Conservation (phyloP, 2,113 vertebrate species). For the Blennius ocellaris region DNA sequence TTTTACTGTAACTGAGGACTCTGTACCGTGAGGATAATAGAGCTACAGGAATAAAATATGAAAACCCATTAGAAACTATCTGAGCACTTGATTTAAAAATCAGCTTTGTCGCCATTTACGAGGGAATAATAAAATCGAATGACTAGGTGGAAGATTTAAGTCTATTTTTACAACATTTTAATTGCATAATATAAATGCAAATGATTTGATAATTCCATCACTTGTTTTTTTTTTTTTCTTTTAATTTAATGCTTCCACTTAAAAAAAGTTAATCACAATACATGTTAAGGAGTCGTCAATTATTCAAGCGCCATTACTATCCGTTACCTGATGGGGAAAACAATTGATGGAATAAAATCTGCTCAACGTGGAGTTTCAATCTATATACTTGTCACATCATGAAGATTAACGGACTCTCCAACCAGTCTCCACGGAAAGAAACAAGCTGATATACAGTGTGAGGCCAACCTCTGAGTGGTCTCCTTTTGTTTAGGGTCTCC, state of each 20-base stretch:
- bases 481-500: slow-evolving; percentile 57
- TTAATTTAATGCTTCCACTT: slow-evolving; percentile 2
- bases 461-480: slow-evolving; percentile 38
- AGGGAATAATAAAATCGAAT: slow-evolving; percentile 15
- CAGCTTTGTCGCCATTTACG: slow-evolving; percentile 12
- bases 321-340: not conserved
- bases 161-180: slow-evolving; percentile 4
- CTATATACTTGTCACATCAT: slow-evolving; percentile 24
- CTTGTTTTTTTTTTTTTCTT: not conserved
- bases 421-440: slow-evolving; percentile 13
- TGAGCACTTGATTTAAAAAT: slow-evolving; percentile 30
- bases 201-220: slow-evolving; percentile 9
- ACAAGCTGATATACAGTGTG: slow-evolving; percentile 36
- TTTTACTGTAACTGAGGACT: not conserved
- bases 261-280: slow-evolving; percentile 17
- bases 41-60: not conserved
- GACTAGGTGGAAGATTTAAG: slow-evolving; percentile 12
- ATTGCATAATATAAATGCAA: slow-evolving; percentile 31
- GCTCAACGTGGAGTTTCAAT: not conserved
- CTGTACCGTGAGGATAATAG: not conserved
- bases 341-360: slow-evolving; percentile 3
- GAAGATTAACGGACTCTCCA: slow-evolving; percentile 23
- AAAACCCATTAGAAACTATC: slow-evolving; percentile 7
- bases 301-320: not conserved
- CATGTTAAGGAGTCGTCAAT: not conserved